Conservation (phyloP, 2,888 invertebrate species). For the Papilio protenor region DNA sequence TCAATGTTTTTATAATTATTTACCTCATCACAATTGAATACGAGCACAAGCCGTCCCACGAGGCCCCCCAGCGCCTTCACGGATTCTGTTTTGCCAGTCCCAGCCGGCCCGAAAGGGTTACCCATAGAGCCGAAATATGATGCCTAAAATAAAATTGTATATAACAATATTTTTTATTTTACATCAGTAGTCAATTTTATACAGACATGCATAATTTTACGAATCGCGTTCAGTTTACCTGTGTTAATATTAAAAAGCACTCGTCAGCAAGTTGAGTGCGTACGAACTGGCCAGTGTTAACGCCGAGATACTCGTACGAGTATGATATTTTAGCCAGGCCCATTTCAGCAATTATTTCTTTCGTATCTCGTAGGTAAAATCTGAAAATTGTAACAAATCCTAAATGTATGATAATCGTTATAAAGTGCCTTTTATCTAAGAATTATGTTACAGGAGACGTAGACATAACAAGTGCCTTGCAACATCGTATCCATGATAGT, state of each 20-base stretch:
- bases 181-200: no score
- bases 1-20: constrained; percentile 29
- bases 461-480: constrained; percentile 1
- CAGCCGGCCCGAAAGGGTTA: constrained; percentile 99
- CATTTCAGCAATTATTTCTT: constrained; percentile 91
- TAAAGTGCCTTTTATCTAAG: not conserved
- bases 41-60: constrained; percentile 96
- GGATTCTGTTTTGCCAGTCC: constrained; percentile 99
- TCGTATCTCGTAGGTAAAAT: constrained; percentile 86
- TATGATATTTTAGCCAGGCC: constrained; percentile 97
- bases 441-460: not conserved
- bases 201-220: no score
- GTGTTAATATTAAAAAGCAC: constrained; percentile 98
- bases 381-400: constrained; percentile 66
- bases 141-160: constrained; percentile 83
- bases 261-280: constrained; percentile 98
- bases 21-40: constrained; percentile 98
- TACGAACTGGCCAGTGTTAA: constrained; percentile 96
- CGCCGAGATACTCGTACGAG: constrained; percentile 98
- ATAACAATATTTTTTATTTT: not conserved
- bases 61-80: constrained; percentile 97
- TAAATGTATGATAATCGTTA: not conserved
- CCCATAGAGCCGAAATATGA: constrained; percentile 98
- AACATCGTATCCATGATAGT: not conserved
- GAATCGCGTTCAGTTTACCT: constrained; percentile 75